phyloP scores from a whole-genome alignment of 2,113 vertebrate species.

The Stegostoma tigrinum region DNA sequence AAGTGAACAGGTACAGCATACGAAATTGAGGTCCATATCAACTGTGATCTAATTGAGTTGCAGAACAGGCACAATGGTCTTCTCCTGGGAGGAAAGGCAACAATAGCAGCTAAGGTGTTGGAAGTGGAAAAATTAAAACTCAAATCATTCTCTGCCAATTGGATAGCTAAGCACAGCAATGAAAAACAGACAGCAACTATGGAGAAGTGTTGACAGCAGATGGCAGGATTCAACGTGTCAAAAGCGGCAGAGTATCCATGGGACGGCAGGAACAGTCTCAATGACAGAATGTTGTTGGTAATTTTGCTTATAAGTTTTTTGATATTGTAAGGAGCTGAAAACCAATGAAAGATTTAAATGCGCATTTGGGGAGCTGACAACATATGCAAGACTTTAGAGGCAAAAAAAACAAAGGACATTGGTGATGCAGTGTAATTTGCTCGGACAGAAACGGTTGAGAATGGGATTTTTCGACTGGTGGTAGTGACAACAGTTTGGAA shows the following conservation, averaged over 20 bases:
- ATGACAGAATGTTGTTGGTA: background rate
- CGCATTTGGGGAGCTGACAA: background rate
- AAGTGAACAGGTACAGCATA: background rate
- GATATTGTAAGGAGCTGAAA: background rate
- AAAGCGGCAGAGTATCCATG: background rate
- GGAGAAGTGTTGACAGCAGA: background rate
- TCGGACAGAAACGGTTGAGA: background rate
- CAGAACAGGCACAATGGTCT: too few species aligned
- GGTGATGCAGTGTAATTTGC: background rate
- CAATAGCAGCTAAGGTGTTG: background rate
- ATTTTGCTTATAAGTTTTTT: background rate
- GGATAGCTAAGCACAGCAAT: background rate
- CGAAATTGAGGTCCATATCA: background rate
- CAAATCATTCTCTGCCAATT: background rate
- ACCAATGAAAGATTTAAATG: too few species aligned
- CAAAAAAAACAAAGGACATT: background rate
- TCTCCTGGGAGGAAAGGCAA: too few species aligned
- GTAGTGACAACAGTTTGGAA: background rate
- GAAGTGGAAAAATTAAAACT: background rate
- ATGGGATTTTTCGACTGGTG: background rate
- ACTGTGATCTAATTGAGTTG: background rate
- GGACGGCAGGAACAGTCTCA: background rate
- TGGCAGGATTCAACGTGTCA: background rate
- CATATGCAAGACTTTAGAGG: background rate
- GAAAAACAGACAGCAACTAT: background rate